phyloP scores from a whole-genome alignment of 2,797 vertebrate genomes.

The Remorina albescens region DNA sequence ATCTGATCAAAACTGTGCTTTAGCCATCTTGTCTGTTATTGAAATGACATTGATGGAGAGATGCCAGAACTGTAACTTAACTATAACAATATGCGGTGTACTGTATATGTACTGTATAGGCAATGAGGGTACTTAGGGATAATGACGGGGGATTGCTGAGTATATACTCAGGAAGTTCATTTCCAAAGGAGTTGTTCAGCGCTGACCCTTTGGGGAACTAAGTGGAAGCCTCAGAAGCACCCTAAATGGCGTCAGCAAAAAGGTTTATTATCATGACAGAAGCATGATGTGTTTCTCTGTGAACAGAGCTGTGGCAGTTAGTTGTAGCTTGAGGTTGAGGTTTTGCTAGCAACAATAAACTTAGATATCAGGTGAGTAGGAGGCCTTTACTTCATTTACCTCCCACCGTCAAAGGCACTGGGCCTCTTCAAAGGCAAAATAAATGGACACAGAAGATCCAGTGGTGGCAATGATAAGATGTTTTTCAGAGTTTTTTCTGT shows the following conservation, averaged over 20 bases:
- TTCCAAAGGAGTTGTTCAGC: constrained; percentile 27
- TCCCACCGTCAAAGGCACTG: constrained; percentile 65
- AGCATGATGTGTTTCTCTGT: constrained; percentile 46
- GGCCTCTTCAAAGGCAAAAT: constrained; percentile 68
- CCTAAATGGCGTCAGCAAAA: constrained; percentile 49
- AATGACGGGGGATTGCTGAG: constrained; percentile 24
- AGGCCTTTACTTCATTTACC: constrained; percentile 77
- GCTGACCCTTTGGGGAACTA: constrained; percentile 14
- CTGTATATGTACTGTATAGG: background rate
- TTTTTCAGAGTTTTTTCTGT: constrained; percentile 50
- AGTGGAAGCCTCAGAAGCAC: constrained; percentile 36
- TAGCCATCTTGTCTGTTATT: constrained; percentile 49
- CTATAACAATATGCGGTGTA: background rate
- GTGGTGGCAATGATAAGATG: constrained; percentile 68
- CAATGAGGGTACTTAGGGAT: constrained; percentile 8
- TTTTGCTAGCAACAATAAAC: constrained; percentile 47
- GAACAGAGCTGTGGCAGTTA: constrained; percentile 42
- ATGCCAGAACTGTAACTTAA: constrained; percentile 22
- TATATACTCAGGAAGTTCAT: constrained; percentile 31
- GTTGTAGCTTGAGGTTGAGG: constrained; percentile 40
- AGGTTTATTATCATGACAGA: constrained; percentile 61
- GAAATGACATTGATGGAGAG: constrained; percentile 59
- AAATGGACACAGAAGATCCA: constrained; percentile 70
- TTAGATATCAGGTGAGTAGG: constrained; percentile 56
- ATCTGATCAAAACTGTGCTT: constrained; percentile 60